Evolutionary conservation across 2,888 invertebrate genomes (phyloP), one percentile per base, ranked within the genome.

Genomic region (Cabera pusaria): DNA sequence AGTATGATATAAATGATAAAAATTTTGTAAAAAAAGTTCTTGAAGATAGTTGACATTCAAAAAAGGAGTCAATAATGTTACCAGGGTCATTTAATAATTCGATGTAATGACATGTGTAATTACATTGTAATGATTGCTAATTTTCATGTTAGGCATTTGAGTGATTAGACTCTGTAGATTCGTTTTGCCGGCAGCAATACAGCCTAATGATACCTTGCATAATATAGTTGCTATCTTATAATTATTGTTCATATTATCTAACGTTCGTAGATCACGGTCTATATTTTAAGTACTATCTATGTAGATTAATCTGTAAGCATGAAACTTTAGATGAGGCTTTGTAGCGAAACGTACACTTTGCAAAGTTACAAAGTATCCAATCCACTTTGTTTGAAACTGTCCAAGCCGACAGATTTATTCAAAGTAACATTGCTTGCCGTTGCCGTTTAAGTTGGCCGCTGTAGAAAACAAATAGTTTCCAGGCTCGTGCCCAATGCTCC

Each of bases 351-450:
- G 20, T 17, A 27, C 31, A 31, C 29, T 35, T 49, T 37, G 24
- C 9, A 34, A 38, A 27, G 10, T 36, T 29, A 21, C 19, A 39
- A 33, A 34, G 23, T 33, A 47, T 29, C 22, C 20, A 44, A 60
- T 60, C 49, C 39, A 53, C 35, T 63, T 60, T 60, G 57, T 65
- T 61, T 57, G 54, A 28, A 44, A 43, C 38, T 43, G 36, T 35
- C 27, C 25, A 25, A 42, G 23, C 4, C 11, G 16, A 27, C 29
- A 40, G 40, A 43, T 40, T 49, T 49, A 49, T 52, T 49, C 49
- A 49, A 55, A 53, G 47, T 48, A 59, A 64, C 56, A 65, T 66
- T 52, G 49, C 47, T 51, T 44, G 47, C 47, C 50, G 55, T 50
- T 49, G 55, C 59, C 57, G n/a, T n/a, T n/a, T n/a, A 59, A 55